These are phyloP conservation scores for Ascidia mentula DNA, from an alignment of 23 tunicate genomes.

Conservation along the genomic window DNA sequence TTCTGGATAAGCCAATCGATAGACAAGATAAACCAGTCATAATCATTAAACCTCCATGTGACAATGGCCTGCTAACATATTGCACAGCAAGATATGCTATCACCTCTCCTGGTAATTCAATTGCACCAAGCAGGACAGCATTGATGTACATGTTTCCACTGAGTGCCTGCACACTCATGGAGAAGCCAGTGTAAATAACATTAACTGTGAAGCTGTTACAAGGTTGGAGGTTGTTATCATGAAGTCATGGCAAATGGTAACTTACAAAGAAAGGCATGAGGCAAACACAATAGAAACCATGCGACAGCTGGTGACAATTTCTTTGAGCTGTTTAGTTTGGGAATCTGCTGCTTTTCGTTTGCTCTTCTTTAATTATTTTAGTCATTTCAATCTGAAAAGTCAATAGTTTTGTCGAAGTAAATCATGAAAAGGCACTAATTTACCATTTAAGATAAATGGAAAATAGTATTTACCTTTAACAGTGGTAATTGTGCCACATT, in stretches of 20 bases:
- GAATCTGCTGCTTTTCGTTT: background rate
- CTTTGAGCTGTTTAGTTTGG: background rate
- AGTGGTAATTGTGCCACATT: background rate
- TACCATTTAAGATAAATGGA: no score
- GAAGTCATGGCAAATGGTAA: background rate
- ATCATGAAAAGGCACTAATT: no score
- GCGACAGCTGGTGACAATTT: background rate
- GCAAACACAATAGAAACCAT: background rate
- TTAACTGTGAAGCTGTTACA: background rate
- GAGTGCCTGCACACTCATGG: conserved; percentile 23
- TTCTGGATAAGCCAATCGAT: conserved; percentile 6
- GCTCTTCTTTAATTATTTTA: background rate
- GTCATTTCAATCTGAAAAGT: background rate
- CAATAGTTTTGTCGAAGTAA: no score
- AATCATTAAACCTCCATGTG: conserved; percentile 27
- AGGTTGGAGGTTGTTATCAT: no score
- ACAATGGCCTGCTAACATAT: conserved; percentile 12
- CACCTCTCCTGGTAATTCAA: conserved; percentile 23
- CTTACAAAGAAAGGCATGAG: background rate
- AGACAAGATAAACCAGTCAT: conserved; percentile 26
- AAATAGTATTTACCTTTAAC: background rate
- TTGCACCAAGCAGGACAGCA: conserved; percentile 22
- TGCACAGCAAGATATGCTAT: conserved; percentile 20
- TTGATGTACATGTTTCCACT: conserved; percentile 29
- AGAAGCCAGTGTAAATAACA: conserved; percentile 19